Conservation (phyloP, 2,888 invertebrate genomes). For the Netelia inedita region DNA sequence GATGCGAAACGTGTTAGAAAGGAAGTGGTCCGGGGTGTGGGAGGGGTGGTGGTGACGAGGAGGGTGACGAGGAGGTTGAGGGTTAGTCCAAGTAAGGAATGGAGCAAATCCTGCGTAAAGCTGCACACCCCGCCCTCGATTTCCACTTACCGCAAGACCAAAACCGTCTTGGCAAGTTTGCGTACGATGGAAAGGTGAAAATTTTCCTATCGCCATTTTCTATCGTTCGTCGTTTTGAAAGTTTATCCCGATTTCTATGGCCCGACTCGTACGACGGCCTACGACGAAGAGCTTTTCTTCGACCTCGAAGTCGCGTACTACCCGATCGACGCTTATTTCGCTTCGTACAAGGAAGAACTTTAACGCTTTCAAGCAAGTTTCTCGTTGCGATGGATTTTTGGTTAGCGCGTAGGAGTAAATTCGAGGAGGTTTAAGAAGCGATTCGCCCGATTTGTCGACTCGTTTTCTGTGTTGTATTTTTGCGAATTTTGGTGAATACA, state of each 20-base stretch:
- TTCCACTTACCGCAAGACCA: slow-evolving; percentile 27
- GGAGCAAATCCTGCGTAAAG: slow-evolving; percentile 25
- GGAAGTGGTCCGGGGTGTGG: slow-evolving; percentile 11
- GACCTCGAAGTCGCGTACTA: too few species aligned
- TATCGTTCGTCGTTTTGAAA: slow-evolving; percentile 48
- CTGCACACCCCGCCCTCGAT: not conserved
- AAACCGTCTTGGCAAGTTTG: slow-evolving; percentile 55
- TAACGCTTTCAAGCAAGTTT: too few species aligned
- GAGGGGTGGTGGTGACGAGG: slow-evolving; percentile 27
- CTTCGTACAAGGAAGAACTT: too few species aligned
- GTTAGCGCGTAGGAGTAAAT: too few species aligned
- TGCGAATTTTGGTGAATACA: too few species aligned
- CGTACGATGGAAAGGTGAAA: slow-evolving; percentile 31
- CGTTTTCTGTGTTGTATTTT: too few species aligned
- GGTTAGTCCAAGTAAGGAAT: slow-evolving; percentile 27
- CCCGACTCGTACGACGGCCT: too few species aligned
- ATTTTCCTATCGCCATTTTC: slow-evolving; percentile 52
- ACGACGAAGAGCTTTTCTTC: too few species aligned
- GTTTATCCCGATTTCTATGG: slow-evolving; percentile 37
- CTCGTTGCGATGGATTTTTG: too few species aligned
- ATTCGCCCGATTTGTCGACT: too few species aligned
- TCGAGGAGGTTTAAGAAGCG: too few species aligned
- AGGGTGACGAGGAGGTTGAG: slow-evolving; percentile 36
- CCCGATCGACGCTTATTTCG: too few species aligned
- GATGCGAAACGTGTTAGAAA: slow-evolving; percentile 57